A percentile compares a stretch with the other conserved stretches of the same genome.
phyloP scores from a whole-genome alignment of 2,888 invertebrate genomes.

The Morpho deidamia region DNA sequence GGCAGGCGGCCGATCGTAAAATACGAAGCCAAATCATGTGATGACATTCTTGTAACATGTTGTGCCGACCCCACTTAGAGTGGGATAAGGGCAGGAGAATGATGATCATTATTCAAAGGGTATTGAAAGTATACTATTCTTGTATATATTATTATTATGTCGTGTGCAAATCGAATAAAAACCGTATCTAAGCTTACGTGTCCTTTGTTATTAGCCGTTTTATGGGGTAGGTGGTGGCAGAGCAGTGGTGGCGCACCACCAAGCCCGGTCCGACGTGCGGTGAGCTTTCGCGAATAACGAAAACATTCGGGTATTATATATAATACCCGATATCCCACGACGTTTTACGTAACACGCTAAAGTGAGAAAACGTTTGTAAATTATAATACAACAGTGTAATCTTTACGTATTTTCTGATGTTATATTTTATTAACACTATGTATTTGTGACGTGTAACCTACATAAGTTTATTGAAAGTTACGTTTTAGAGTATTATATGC shows the following conservation, averaged over 20 bases:
- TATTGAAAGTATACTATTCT: too few relatives aligned
- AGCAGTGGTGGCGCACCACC: slow-evolving; percentile 61
- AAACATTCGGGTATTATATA: slow-evolving; percentile 1
- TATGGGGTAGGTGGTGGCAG: slow-evolving; percentile 43
- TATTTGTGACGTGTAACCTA: neutral
- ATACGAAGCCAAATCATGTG: too few relatives aligned
- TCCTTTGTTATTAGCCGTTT: slow-evolving; percentile 31
- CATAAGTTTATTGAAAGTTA: neutral
- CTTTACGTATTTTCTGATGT: neutral
- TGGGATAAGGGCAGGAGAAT: too few relatives aligned
- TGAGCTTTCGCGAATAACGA: slow-evolving; percentile 23
- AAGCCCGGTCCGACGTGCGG: slow-evolving; percentile 53
- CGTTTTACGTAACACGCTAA: neutral
- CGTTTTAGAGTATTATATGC: neutral
- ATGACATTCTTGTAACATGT: too few relatives aligned
- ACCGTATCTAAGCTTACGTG: slow-evolving; percentile 29
- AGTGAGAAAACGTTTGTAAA: neutral
- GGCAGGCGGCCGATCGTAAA: too few relatives aligned
- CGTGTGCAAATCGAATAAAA: slow-evolving; percentile 6
- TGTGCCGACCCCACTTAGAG: too few relatives aligned
- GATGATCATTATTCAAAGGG: too few relatives aligned
- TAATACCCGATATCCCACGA: neutral
- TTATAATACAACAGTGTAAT: neutral
- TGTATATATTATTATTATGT: too few relatives aligned
- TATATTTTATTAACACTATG: neutral